These are phyloP conservation scores for Drosophila testacea DNA, from an alignment of 2,888 invertebrate species.

Conservation along the genomic window DNA sequence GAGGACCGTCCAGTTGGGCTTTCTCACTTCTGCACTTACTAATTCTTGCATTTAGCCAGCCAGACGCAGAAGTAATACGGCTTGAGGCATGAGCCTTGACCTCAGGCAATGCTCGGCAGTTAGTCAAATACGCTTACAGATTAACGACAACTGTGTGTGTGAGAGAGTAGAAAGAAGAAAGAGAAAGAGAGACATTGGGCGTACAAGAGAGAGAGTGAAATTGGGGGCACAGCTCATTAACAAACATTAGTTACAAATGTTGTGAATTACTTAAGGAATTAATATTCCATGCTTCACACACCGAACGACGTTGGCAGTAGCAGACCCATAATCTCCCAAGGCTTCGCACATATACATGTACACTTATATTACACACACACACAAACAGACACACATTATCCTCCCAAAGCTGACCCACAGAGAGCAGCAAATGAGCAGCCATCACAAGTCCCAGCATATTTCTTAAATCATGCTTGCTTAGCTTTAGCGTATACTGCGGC, in stretches of 20 bases:
- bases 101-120: constrained; percentile 52
- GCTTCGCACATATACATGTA: constrained; percentile 30
- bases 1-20: constrained; percentile 39
- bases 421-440: constrained; percentile 37
- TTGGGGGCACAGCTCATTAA: constrained; percentile 67
- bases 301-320: constrained; percentile 23
- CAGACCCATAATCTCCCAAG: constrained; percentile 60
- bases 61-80: constrained; percentile 49
- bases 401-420: background rate
- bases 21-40: constrained; percentile 68
- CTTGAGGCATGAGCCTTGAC: constrained; percentile 62
- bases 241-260: constrained; percentile 82
- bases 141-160: constrained; percentile 2
- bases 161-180: background rate
- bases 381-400: background rate
- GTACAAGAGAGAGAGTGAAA: constrained; percentile 2
- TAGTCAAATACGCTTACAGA: constrained; percentile 44
- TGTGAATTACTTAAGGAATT: constrained; percentile 81
- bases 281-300: constrained; percentile 76
- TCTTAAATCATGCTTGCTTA: constrained; percentile 68
- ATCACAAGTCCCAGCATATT: constrained; percentile 47
- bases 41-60: constrained; percentile 67
- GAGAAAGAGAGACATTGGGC: background rate
- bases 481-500: constrained; percentile 48
- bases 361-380: constrained; percentile 5